These are phyloP conservation scores for Nipponia nippon DNA, from an alignment of 2,113 vertebrate genomes.

Conservation along the genomic window DNA sequence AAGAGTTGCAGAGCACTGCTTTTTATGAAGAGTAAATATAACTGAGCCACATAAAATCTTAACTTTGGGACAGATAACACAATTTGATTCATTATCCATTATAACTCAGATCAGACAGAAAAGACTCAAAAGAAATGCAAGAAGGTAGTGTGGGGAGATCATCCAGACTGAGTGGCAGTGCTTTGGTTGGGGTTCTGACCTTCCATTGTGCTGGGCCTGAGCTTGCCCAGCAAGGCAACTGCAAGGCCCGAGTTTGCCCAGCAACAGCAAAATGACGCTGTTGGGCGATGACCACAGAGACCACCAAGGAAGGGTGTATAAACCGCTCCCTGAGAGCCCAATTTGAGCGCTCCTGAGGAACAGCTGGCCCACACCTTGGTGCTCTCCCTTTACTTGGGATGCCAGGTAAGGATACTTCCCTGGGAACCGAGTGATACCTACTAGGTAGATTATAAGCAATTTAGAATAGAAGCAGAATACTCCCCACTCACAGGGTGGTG, in stretches of 20 bases:
- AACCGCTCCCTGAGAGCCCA: neutral
- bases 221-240: neutral
- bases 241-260: neutral
- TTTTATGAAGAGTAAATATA: neutral
- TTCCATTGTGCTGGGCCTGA: too few relatives aligned
- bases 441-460: neutral
- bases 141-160: neutral
- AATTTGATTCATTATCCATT: neutral
- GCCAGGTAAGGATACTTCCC: neutral
- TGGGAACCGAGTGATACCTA: neutral
- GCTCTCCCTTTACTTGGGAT: neutral
- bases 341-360: neutral
- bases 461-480: neutral
- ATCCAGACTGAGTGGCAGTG: neutral
- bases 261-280: fast-evolving
- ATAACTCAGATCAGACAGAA: neutral
- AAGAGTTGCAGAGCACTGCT: neutral
- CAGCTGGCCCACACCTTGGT: neutral
- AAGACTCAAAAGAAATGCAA: neutral
- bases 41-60: neutral
- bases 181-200: neutral
- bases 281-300: neutral
- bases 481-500: neutral
- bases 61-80: neutral
- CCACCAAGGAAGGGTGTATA: neutral